A percentile compares a stretch with the other conserved stretches of the same genome.
Evolutionary conservation across 2,113 vertebrate species (phyloP).

Genomic region (Elephas maximus): DNA sequence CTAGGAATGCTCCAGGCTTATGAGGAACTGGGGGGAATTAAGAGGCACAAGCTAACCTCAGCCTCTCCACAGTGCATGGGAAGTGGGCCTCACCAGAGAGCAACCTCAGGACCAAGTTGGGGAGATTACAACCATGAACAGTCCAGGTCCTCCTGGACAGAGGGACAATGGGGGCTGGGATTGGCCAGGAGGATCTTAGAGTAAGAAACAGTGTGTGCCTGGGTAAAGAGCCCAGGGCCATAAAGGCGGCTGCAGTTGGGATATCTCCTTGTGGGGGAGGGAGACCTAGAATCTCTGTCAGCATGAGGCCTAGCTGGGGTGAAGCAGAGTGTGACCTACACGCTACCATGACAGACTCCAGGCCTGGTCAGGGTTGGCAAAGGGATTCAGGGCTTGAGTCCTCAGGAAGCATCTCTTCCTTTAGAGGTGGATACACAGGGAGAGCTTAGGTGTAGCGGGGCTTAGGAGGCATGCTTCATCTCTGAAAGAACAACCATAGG

Average conservation of each 20-base stretch:
- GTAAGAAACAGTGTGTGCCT: conserved; percentile 5
- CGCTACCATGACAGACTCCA: conserved; percentile 26
- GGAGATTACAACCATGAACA: conserved; percentile 10
- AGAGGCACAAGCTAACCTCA: conserved; percentile 7
- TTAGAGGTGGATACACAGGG: conserved; percentile 20
- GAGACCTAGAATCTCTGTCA: conserved; percentile 20
- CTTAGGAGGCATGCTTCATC: conserved; percentile 23
- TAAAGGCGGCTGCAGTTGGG: not conserved
- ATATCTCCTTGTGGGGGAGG: not conserved
- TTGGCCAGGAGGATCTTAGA: conserved; percentile 22
- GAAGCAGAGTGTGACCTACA: conserved; percentile 28
- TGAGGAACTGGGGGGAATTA: not conserved
- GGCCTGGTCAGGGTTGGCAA: conserved; percentile 42
- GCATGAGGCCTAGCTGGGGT: not conserved
- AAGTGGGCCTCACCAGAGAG: not conserved
- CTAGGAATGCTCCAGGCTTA: not conserved
- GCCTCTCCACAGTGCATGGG: not conserved
- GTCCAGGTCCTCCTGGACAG: conserved; percentile 13
- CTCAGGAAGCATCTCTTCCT: conserved; percentile 47
- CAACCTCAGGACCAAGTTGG: conserved; percentile 7
- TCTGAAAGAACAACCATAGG: conserved; percentile 49
- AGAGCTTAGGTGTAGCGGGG: not conserved
- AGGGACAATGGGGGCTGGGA: conserved; percentile 23
- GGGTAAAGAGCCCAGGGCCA: conserved; percentile 16
- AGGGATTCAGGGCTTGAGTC: not conserved